Base-by-base conservation (phyloP, 2,888 invertebrate genomes). In the Drosophila melanosoma region DNA sequence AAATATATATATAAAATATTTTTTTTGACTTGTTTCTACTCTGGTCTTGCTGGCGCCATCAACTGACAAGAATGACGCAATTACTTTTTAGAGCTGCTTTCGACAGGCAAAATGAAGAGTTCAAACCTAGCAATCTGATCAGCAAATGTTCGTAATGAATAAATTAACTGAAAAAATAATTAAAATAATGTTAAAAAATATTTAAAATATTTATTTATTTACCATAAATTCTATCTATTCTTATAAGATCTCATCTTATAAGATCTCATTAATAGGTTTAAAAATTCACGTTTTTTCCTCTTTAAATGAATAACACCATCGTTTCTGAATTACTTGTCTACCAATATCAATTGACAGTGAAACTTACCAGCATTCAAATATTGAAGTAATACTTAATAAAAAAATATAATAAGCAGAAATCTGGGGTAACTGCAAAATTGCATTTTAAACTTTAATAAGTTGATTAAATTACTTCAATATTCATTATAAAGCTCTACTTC, bases 11-110 rank as follows among this genome's bases (percentile, higher is more conserved):
- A 17, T 26, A 26, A 2, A 26, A 26, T 26, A 2, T 12, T 56
- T 70, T 51, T 52, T 35, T 12, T 57, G 7, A 26, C 36, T 40
- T 17, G 4, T 42, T 36, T 53, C 40, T 48, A 61, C 35, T 7
- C 66, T 49, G 42, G 82, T 62, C 76, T 48, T 33, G 36, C 48
- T 86, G 84, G 86, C 84, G 88, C 83, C 83, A 57, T 35, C 29
- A 51, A 62, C 53, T 79, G 69, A 77, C 75, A 68, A 58, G 63
- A 71, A 74, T 81, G 82, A 81, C 83, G 81, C 69, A 69, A 77
- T 67, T n/a, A n/a, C n/a, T 64, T 62, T 29, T 29, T 8, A 29
- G 20, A 54, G 66, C 54, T 58, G 23, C 74, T 67, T 60, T 63
- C 59, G 68, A 60, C 62, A 66, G 32, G 54, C 60, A 23, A 26